A percentile compares a stretch with the other conserved stretches of the same genome.
These are phyloP conservation scores for Papio anubis DNA, from an alignment of 2,113 vertebrate species.

Conservation along the genomic window DNA sequence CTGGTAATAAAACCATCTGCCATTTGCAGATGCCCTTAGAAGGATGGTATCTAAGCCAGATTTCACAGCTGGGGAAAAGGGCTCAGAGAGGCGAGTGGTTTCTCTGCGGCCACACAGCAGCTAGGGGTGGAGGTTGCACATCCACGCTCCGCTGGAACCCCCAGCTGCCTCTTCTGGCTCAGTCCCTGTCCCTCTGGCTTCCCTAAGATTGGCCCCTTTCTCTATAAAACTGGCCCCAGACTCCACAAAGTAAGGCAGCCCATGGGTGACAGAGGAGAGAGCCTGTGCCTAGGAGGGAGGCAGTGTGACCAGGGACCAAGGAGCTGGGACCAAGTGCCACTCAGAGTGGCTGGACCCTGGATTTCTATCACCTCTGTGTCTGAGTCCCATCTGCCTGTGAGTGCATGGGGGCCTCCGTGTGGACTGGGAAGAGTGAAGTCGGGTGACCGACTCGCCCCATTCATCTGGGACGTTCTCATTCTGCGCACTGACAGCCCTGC, in stretches of 20 bases:
- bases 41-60: background rate
- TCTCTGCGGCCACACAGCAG: background rate
- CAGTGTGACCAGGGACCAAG: fast-evolving
- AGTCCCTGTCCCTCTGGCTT: background rate
- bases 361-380: background rate
- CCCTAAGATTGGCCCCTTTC: background rate
- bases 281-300: background rate
- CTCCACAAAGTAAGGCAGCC: background rate
- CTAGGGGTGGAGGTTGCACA: background rate
- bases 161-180: background rate
- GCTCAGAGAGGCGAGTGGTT: background rate
- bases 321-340: background rate
- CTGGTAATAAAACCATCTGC: background rate
- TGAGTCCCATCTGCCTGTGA: background rate
- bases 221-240: background rate
- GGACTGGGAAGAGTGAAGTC: background rate
- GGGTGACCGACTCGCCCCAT: fast-evolving
- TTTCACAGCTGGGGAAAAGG: background rate
- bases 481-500: background rate
- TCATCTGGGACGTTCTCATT: background rate
- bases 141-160: fast-evolving
- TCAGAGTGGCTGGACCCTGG: background rate
- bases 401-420: fast-evolving
- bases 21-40: background rate
- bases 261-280: background rate